Base-by-base conservation (phyloP, 2,888 invertebrate genomes). In the Chrysodeixis includens region DNA sequence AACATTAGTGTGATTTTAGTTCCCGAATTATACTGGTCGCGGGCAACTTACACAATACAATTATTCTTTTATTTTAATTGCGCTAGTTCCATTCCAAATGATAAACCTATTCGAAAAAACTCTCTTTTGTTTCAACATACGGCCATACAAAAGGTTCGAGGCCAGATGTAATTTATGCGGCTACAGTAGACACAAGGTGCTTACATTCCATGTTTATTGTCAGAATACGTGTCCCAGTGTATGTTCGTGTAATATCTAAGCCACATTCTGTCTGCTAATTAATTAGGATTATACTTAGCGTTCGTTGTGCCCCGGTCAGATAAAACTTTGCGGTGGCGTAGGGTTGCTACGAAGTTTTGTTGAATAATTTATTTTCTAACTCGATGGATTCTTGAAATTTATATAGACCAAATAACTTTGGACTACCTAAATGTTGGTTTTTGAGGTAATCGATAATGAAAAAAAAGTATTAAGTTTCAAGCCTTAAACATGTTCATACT, bases 221-320 rank as follows among this genome's bases (percentile, higher is more conserved):
- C 4, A 59, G 72, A 59, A 59, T 60, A 40, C 55, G 58, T 81
- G 79, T 84, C 76, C 76, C 78, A 80, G 75, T 80, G 74, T 73
- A 82, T 84, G 83, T 87, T 86, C 57, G 72, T 84, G 84, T 88
- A 86, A 88, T 84, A 86, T 87, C 86, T 85, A 85, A 83, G 85
- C 86, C 86, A 86, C 88, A 87, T 87, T 86, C 87, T 88, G 87
- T 87, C 87, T 86, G 84, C 87, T 92, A 92, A 93, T 93, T 93
- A 93, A 93, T 93, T 92, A 91, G 92, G 91, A 93, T 93, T 92
- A 92, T 69, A 77, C 79, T 73, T 79, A 81, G 87, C 83, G 86
- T 84, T 83, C 85, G 80, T 79, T 87, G 86, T 84, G 89, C 83
- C 77, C n/a, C 83, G 83, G 77, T 84, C 87, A 91, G 91, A 93